phyloP scores from a whole-genome alignment of 2,113 vertebrate genomes.

The Protobothrops mucrosquamatus region DNA sequence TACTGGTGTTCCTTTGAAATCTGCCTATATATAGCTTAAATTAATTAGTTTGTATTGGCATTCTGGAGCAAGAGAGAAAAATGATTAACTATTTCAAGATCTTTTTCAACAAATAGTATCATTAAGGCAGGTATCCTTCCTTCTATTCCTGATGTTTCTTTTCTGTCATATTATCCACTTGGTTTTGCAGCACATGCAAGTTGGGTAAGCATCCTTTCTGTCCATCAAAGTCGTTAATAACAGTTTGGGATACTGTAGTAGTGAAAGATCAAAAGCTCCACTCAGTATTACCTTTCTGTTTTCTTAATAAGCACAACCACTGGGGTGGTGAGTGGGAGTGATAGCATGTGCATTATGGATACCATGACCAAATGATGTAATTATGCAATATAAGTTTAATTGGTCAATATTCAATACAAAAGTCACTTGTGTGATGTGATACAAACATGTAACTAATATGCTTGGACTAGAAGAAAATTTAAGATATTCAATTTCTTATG shows the following conservation, averaged over 20 bases:
- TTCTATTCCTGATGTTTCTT: background rate
- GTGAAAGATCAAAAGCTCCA: background rate
- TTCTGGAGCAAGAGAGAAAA: background rate
- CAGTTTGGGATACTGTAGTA: background rate
- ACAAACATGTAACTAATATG: background rate
- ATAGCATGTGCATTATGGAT: background rate
- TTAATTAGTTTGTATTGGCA: background rate
- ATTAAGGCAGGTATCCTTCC: background rate
- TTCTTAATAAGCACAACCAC: background rate
- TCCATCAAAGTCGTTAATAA: background rate
- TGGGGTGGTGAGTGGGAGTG: background rate
- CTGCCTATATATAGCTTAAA: background rate
- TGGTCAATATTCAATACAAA: background rate
- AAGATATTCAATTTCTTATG: background rate
- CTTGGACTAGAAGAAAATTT: too few relatives aligned
- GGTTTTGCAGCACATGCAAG: background rate
- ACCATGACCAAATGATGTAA: background rate
- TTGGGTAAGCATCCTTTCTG: background rate
- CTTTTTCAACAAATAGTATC: background rate
- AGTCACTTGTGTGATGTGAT: background rate
- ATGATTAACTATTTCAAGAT: background rate
- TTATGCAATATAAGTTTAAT: background rate
- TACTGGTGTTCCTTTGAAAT: background rate
- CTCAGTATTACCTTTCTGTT: background rate
- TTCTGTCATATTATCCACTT: background rate